A percentile compares a stretch with the other conserved stretches of the same genome.
Evolutionary conservation across 2,888 invertebrate species (phyloP).

Genomic region (Sialis lutaria): DNA sequence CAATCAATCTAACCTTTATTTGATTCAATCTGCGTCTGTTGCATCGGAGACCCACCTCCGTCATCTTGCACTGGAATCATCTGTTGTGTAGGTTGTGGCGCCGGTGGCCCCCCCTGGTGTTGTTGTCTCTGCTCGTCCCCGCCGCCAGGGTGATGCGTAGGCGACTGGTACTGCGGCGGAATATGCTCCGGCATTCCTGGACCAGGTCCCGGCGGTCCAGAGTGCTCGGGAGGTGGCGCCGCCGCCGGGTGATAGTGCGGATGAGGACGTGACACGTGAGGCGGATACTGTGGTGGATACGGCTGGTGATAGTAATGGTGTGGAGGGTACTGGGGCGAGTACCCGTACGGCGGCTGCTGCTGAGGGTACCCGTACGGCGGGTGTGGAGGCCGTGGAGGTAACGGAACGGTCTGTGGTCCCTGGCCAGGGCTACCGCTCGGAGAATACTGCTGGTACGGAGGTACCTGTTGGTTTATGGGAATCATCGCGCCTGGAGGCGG

Average conservation of each 20-base stretch:
- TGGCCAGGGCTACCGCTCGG: constrained; percentile 13
- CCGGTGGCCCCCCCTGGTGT: too few relatives aligned
- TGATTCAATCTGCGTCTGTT: neutral
- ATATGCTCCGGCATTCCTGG: neutral
- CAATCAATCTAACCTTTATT: too few relatives aligned
- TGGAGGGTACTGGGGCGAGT: constrained; percentile 29
- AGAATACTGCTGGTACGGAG: constrained; percentile 22
- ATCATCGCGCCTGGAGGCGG: constrained; percentile 23
- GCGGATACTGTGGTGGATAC: constrained; percentile 34
- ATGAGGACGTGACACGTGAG: constrained; percentile 30
- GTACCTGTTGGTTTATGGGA: constrained; percentile 20
- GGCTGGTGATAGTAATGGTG: constrained; percentile 34
- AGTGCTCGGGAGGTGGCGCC: constrained; percentile 13
- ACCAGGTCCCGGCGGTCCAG: constrained; percentile 10
- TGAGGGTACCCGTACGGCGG: constrained; percentile 31
- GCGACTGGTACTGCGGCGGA: neutral
- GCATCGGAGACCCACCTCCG: neutral
- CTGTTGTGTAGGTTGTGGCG: neutral
- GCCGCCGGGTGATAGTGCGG: constrained; percentile 24
- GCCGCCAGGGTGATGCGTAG: neutral
- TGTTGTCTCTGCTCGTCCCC: neutral
- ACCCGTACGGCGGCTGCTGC: constrained; percentile 14
- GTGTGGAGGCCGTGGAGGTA: constrained; percentile 35
- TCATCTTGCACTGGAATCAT: neutral
- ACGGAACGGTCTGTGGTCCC: constrained; percentile 28